Evolutionary conservation across 1,140 invertebrate species (phyloP), one percentile per base, ranked within the genome.

Genomic region (Cydia pomonella): DNA sequence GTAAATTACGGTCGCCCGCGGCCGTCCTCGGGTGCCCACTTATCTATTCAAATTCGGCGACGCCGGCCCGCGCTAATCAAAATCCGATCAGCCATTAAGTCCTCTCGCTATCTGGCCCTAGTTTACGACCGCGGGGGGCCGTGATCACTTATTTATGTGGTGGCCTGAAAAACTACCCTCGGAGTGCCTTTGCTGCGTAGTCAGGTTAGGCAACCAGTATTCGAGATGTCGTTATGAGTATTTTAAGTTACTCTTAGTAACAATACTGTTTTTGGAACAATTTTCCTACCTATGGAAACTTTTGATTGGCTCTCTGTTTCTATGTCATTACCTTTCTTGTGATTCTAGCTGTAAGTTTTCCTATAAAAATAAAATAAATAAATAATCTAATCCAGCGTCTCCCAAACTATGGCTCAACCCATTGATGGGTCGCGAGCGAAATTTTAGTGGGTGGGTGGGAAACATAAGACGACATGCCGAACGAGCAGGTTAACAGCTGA

Each of bases 61-160:
- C 89, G 89, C 88, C 87, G 90, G 88, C 86, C 88, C 85, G 83
- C 86, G 88, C 88, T 92, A 92, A 92, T 92, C 91, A 92, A 92
- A 92, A 91, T 90, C 91, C 91, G 91, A 92, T 92, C 89, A 91
- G 91, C 91, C 89, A 92, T 92, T 92, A 92, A 91, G 88, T 90
- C 86, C 87, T 91, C 87, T 84, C 88, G 88, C 89, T 91, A 91
- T 92, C 91, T 89, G 82, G 79, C 86, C 88, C 88, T 86, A 87
- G 91, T 91, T 91, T 91, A 92, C 91, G 88, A 92, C 85, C 88
- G 86, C 81, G 82, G 80, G 75, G 44, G 72, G 77, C 73, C 77
- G 82, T 81, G 90, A 91, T 91, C 88, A 79, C 88, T 91, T 92
- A 89, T 92, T 92, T 92, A 90, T 90, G 86, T 89, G 85, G 82